These are phyloP conservation scores for Petrocephalus schoutedeni DNA, from an alignment of 2,797 vertebrate species.

Conservation along the genomic window DNA sequence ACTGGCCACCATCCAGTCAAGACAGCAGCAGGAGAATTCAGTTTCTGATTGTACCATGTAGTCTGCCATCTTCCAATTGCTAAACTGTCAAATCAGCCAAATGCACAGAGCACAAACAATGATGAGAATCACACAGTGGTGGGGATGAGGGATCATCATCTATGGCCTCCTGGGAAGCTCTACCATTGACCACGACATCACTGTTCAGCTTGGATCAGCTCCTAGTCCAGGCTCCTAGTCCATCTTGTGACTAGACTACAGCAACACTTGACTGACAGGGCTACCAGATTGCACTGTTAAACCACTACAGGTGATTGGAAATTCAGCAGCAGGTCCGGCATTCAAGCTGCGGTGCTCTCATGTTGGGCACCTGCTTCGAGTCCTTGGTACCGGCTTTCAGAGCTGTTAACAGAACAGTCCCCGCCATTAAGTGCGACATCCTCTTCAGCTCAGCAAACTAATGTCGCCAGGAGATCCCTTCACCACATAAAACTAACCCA, in stretches of 20 bases:
- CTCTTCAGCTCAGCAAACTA: neutral
- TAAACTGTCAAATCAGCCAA: neutral
- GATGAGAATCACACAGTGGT: neutral
- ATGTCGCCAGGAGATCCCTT: neutral
- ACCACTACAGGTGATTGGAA: neutral
- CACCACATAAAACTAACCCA: neutral
- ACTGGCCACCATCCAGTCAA: neutral
- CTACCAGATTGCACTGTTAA: neutral
- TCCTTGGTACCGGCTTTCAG: neutral
- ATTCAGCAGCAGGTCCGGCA: neutral
- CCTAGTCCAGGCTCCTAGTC: neutral
- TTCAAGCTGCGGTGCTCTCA: neutral
- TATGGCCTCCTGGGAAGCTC: neutral
- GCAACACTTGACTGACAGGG: neutral
- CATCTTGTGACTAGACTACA: neutral
- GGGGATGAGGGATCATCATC: neutral
- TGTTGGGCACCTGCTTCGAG: neutral
- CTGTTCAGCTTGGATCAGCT: neutral
- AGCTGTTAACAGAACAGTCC: neutral
- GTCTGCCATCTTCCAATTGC: neutral
- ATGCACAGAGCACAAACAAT: neutral
- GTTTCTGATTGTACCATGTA: neutral
- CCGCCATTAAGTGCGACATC: neutral
- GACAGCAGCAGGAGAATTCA: neutral
- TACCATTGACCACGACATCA: neutral